These are phyloP conservation scores for Drosophila tani DNA, from an alignment of 1,140 invertebrate genomes.

Conservation along the genomic window DNA sequence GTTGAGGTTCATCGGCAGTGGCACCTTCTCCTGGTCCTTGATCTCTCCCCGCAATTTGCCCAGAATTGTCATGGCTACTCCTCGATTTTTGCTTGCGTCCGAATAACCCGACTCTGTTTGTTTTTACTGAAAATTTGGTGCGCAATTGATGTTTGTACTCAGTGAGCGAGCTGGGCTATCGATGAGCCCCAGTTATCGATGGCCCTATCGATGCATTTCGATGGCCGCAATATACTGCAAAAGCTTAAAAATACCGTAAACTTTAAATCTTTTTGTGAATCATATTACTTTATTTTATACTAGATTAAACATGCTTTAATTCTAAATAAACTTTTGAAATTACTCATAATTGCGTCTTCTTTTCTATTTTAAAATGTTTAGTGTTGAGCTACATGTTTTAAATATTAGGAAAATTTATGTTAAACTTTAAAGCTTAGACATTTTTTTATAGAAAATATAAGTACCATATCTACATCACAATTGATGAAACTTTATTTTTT, in stretches of 20 bases:
- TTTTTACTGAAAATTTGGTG: conserved; percentile 49
- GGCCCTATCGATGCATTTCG: neutral
- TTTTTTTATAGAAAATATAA: neutral
- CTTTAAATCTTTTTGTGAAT: neutral
- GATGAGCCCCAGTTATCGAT: conserved; percentile 17
- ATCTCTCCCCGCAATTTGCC: conserved; percentile 64
- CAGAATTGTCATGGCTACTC: conserved; percentile 67
- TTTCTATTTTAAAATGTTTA: no score
- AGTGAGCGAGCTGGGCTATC: neutral
- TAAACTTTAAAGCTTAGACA: no score
- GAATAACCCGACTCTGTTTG: conserved; percentile 15
- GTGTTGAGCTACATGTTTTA: no score
- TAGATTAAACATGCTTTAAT: neutral
- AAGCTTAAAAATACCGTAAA: neutral
- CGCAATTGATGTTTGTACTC: conserved; percentile 47
- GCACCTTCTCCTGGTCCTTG: conserved; percentile 86
- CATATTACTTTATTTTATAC: no score
- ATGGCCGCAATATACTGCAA: neutral
- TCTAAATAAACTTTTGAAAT: neutral
- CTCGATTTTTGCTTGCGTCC: neutral
- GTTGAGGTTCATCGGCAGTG: conserved; percentile 88
- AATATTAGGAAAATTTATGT: no score
- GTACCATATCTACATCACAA: neutral
- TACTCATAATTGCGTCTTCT: neutral
- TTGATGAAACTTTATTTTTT: neutral